Evolutionary conservation across 2,113 vertebrate species (phyloP).

Genomic region (Lota lota): DNA sequence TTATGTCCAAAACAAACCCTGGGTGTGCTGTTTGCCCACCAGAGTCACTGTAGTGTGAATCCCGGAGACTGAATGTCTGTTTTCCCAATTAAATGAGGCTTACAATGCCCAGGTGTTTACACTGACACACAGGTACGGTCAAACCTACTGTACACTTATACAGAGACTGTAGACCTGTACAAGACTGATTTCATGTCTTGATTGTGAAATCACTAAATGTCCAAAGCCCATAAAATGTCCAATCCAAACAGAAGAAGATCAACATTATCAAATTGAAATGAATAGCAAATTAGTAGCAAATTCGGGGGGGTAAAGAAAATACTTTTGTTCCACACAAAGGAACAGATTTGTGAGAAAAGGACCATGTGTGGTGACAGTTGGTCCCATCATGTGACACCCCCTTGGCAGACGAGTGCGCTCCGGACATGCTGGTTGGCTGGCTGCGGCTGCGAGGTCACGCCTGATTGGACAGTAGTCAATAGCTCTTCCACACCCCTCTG

Average conservation of each 20-base stretch:
- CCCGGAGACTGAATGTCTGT: slow-evolving; percentile 45
- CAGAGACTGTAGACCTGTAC: too few species aligned
- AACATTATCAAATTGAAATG: too few species aligned
- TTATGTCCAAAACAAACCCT: slow-evolving; percentile 61
- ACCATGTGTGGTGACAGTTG: slow-evolving; percentile 71
- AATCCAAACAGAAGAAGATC: too few species aligned
- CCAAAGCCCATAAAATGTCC: too few species aligned
- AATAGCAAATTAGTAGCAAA: too few species aligned
- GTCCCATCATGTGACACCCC: slow-evolving; percentile 58
- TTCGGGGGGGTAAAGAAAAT: background rate
- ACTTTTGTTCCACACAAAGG: slow-evolving; percentile 21
- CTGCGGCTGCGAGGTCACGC: slow-evolving; percentile 47
- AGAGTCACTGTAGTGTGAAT: slow-evolving; percentile 57
- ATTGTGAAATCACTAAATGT: too few species aligned
- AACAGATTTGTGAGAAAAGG: slow-evolving; percentile 51
- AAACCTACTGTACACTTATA: too few species aligned
- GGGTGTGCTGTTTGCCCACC: slow-evolving; percentile 32
- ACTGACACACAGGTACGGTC: slow-evolving; percentile 36
- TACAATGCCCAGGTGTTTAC: slow-evolving; percentile 54
- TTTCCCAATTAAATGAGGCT: slow-evolving; percentile 54
- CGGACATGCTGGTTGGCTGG: slow-evolving; percentile 54
- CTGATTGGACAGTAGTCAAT: slow-evolving; percentile 57
- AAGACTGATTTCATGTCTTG: too few species aligned
- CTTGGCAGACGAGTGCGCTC: slow-evolving; percentile 49
- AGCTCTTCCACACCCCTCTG: slow-evolving; percentile 54